A percentile compares a stretch with the other conserved stretches of the same genome.
Conservation (phyloP, 30 jellyfish, hydroid and myxozoan species). For the Haliclystus octoradiatus region DNA sequence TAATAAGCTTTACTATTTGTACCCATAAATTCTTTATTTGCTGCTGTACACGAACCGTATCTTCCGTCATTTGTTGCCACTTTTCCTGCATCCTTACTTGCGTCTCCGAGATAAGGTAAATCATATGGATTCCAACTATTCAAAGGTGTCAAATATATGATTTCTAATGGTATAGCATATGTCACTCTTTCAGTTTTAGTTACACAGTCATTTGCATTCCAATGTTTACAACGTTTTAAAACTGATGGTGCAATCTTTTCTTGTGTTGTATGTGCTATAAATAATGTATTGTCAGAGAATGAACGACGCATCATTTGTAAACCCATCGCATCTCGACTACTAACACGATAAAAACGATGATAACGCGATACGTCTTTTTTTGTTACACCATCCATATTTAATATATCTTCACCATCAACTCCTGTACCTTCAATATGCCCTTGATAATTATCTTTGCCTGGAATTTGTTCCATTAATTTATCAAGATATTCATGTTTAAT, state of each 20-base stretch:
- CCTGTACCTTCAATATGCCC: conserved; percentile 55
- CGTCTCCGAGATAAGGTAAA: conserved; percentile 26
- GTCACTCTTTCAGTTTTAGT: conserved; percentile 3
- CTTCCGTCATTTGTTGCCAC: conserved; percentile 42
- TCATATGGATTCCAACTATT: conserved; percentile 14
- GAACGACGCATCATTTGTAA: conserved; percentile 12
- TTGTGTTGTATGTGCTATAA: conserved; percentile 26
- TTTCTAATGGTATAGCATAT: conserved; percentile 19
- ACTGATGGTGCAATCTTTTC: conserved; percentile 5
- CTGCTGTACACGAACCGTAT: conserved; percentile 44
- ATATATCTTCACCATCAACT: conserved; percentile 42
- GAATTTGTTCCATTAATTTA: conserved; percentile 82
- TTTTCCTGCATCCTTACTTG: conserved; percentile 22
- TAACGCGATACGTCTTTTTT: conserved; percentile 51
- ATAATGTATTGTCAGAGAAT: conserved; percentile 18
- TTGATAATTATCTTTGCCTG: conserved; percentile 76
- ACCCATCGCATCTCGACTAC: conserved; percentile 87
- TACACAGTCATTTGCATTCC: neutral
- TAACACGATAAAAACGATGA: conserved; percentile 37
- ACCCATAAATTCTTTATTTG: conserved; percentile 10
- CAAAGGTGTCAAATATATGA: conserved; percentile 20
- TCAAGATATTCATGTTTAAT: conserved; percentile 32
- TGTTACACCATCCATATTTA: conserved; percentile 23
- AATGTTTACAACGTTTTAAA: neutral
- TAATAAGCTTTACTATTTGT: conserved; percentile 5